Conservation (phyloP, 2,888 invertebrate genomes). For the Eupithecia dodoneata region DNA sequence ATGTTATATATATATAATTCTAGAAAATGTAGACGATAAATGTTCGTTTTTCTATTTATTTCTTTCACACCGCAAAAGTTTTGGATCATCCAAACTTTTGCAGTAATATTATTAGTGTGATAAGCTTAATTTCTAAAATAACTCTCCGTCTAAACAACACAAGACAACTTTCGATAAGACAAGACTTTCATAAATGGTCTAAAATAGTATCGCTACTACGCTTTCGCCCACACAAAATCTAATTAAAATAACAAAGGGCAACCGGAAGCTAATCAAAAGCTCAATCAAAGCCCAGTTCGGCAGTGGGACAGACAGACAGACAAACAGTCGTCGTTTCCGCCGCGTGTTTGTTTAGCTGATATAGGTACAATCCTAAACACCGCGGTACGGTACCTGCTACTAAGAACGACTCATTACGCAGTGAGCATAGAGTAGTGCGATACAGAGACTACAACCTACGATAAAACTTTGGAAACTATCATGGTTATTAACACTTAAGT, state of each 20-base stretch:
- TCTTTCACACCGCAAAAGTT: too few relatives aligned
- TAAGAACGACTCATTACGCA: conserved; percentile 70
- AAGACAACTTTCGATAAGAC: too few relatives aligned
- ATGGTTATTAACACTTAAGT: too few relatives aligned
- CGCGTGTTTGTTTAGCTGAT: conserved; percentile 54
- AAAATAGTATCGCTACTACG: neutral
- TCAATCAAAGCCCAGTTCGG: conserved; percentile 21
- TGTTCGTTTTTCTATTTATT: too few relatives aligned
- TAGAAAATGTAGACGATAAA: too few relatives aligned
- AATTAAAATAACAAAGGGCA: conserved; percentile 7
- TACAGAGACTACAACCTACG: conserved; percentile 14
- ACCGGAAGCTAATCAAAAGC: conserved; percentile 23
- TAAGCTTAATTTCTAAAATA: too few relatives aligned
- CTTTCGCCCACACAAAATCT: neutral
- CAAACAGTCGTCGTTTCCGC: conserved; percentile 49
- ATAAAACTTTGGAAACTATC: too few relatives aligned
- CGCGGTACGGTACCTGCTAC: conserved; percentile 56
- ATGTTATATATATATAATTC: too few relatives aligned
- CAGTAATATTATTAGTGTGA: too few relatives aligned
- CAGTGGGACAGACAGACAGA: conserved; percentile 36
- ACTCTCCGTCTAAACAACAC: too few relatives aligned
- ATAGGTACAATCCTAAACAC: conserved; percentile 29
- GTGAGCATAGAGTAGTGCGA: conserved; percentile 51
- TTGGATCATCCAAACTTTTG: too few relatives aligned
- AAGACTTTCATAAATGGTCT: too few relatives aligned